Conservation (phyloP, 1,140 invertebrate species). For the Phthorimaea operculella region DNA sequence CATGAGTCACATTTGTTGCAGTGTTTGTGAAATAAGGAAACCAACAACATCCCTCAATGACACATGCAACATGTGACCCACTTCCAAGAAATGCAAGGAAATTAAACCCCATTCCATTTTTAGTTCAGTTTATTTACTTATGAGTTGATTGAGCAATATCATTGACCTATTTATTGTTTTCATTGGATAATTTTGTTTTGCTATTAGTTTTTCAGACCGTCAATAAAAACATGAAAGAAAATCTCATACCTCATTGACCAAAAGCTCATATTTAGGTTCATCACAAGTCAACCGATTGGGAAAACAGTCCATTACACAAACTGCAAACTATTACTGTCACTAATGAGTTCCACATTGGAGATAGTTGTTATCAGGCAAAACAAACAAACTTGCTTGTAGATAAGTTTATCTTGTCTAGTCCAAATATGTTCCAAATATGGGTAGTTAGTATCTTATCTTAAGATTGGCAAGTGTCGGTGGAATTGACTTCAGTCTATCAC, state of each 20-base stretch:
- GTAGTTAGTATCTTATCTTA: conserved; percentile 5
- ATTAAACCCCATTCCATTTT: too few species aligned
- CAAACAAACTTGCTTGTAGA: not conserved
- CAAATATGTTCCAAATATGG: conserved; percentile 5
- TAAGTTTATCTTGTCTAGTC: not conserved
- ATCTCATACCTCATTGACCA: not conserved
- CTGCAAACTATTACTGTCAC: not conserved
- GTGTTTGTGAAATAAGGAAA: too few species aligned
- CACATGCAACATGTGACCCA: too few species aligned
- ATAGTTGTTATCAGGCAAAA: not conserved
- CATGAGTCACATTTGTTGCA: too few species aligned
- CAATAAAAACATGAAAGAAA: too few species aligned
- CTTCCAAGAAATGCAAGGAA: too few species aligned
- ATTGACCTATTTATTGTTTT: too few species aligned
- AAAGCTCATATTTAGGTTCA: not conserved
- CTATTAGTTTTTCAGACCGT: too few species aligned
- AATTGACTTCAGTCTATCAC: conserved; percentile 1
- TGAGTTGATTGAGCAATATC: too few species aligned
- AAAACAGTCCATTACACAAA: not conserved
- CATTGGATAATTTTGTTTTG: too few species aligned
- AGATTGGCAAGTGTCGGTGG: not conserved
- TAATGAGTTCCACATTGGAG: not conserved
- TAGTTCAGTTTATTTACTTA: too few species aligned
- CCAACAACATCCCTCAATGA: too few species aligned
- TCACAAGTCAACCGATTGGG: not conserved